Evolutionary conservation across 2,888 invertebrate species (phyloP), one percentile per base, ranked within the genome.

Genomic region (Tanypteryx hageni): DNA sequence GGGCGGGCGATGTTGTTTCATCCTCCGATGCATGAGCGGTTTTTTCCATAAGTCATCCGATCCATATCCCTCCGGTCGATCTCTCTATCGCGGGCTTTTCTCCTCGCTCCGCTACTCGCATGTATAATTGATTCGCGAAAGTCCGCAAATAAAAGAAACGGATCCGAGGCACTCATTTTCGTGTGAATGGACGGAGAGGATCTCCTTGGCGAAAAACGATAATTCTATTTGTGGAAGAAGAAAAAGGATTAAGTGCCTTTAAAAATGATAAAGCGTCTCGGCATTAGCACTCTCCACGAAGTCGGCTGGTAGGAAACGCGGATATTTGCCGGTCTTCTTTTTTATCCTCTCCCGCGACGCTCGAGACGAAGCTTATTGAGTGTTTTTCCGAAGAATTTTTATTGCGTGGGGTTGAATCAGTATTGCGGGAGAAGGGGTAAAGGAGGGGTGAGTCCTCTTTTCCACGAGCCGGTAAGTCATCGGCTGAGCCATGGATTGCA

Each of bases 71-170:
- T n/a, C 22, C 68, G 18, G n/a, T 68, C 68, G 76, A 76, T 76
- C 76, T 76, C 27, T 22, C 76, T 76, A 27, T 76, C 76, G 76
- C 27, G 76, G 76, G 27, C 76, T 76, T 76, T 76, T 76, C 76
- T 27, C 22, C 76, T 27, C 76, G 68, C 68, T 68, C 68, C n/a
- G 68, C 68, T 68, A 76, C 76, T 10, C 22, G 76, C 22, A 76
- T 76, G 76, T 27, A 76, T 76, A 76, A 76, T 76, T 76, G 76
- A 76, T 76, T 76, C 76, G 76, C 76, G 76, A 76, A 76, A 76
- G 76, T 76, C 76, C 76, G 22, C 22, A 76, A 22, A 76, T 76
- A 76, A 76, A 76, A 76, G 76, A 76, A 76, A 76, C 76, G 76
- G 22, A 76, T 16, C n/a, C 68, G 68, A 68, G 76, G 76, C 76